Percentiles rank a stretch among this genome's conserved stretches.
These are phyloP conservation scores for Phyllotis vaccarum DNA, from an alignment of 2,797 vertebrate genomes.

Conservation along the genomic window DNA sequence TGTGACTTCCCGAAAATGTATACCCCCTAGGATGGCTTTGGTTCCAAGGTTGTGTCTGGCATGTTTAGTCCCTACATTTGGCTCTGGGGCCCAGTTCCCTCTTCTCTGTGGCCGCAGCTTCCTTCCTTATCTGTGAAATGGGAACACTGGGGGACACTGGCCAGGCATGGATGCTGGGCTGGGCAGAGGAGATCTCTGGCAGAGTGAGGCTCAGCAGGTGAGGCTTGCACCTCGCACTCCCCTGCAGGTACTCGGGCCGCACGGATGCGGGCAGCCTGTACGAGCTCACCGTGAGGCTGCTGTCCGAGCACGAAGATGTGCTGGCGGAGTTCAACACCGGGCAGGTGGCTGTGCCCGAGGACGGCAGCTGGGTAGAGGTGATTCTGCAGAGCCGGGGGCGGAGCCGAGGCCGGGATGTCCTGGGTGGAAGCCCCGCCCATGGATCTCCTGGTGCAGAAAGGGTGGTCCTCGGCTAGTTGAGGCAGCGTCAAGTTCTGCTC, in stretches of 20 bases:
- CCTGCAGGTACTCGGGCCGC: slow-evolving; percentile 92
- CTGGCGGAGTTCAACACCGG: slow-evolving; percentile 90
- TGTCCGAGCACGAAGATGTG: slow-evolving; percentile 91
- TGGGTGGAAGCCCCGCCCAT: not conserved
- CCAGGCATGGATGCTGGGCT: not conserved
- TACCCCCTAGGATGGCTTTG: not conserved
- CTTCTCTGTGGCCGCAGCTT: not conserved
- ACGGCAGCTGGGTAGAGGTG: slow-evolving; percentile 70
- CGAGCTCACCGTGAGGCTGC: slow-evolving; percentile 90
- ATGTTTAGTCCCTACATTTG: not conserved
- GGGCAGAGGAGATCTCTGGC: not conserved
- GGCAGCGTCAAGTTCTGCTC: fast-evolving
- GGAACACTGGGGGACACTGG: not conserved
- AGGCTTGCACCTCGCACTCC: not conserved
- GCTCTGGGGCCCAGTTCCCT: not conserved
- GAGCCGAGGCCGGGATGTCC: not conserved
- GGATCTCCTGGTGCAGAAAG: not conserved
- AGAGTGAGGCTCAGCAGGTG: not conserved
- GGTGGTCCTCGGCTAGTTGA: fast-evolving
- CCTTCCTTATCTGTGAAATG: slow-evolving; percentile 15
- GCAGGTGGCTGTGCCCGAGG: slow-evolving; percentile 83
- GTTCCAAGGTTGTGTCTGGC: not conserved
- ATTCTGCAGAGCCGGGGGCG: not conserved
- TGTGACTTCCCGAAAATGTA: too few relatives aligned
- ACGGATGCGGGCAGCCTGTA: slow-evolving; percentile 94